Evolutionary conservation across 2,797 vertebrate genomes (phyloP), one percentile per base, ranked within the genome.

Genomic region (Hyperoplus lanceolatus): DNA sequence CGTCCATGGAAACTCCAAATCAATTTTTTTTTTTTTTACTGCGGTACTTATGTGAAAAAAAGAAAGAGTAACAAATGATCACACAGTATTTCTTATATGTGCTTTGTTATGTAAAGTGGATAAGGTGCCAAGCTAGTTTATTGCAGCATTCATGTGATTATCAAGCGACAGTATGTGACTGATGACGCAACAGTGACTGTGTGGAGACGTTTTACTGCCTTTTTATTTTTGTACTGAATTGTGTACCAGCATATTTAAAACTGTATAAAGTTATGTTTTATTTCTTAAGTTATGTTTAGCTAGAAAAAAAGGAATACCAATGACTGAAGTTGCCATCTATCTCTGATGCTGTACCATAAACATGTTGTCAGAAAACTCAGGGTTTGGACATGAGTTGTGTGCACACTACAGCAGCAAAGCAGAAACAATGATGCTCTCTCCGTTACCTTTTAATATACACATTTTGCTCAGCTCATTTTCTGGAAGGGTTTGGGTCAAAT

Each of bases 221-320:
- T 93, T 95, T 93, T 95, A 95, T 95, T 96, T 96, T 96, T 96
- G 93, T 96, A 96, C 93, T 89, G 93, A 94, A 93, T 92, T 91
- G 92, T 91, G 92, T 95, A 95, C 89, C 91, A 83, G 84, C 93
- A 93, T 96, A 96, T 96, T 96, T 96, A 96, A 96, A 92, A 91
- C 79, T 94, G 90, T 94, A 86, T 94, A 95, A 95, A 95, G 90
- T 92, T 93, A 88, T 95, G 91, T 94, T 95, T 93, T 92, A 90
- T 92, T 90, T 89, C 88, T 89, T 96, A 96, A 96, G 90, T 96
- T 96, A 96, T 96, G 93, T 93, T 92, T 94, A 95, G 93, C 85
- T 94, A 93, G 90, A 90, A 90, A 94, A 90, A 90, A 94, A 92
- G 86, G 93, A 90, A 87, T 91, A 88, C 87, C 86, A 92, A 81